Evolutionary conservation across 2,888 invertebrate species (phyloP), one percentile per base, ranked within the genome.

Genomic region (Diploptera punctata): DNA sequence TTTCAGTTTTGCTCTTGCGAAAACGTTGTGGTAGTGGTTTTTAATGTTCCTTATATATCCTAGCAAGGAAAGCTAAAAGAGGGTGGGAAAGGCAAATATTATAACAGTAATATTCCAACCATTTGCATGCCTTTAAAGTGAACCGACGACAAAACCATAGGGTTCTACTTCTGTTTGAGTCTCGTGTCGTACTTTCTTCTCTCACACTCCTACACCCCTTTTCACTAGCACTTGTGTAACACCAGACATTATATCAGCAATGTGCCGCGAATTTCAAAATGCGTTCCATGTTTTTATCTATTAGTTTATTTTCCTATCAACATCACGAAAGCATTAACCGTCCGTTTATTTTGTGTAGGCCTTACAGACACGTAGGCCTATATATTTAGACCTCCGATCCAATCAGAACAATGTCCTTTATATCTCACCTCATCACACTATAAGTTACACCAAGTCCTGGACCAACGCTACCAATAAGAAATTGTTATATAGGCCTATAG

Each of bases 51-150:
- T 13, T 65, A 65, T 47, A 65, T 65, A 44, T 65, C 65, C 26
- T 47, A n/a, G 7, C 19, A 19, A 47, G 29, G 65, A 3, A 26
- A 26, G 65, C 24, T 43, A 7, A 65, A 65, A 47, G 44, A 13
- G 44, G 47, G 13, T 18, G n/a, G 47, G n/a, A 24, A 57, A 47
- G 68, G 31, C 62, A 72, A 71, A 52, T 44, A 54, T 29, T 52
- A 67, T 67, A 52, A 60, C 69, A 68, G 61, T 65, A 71, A 74
- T 74, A 74, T 74, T 72, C 74, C 72, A 44, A 68, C 60, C 69
- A 74, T 74, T 74, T 74, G 74, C 74, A 74, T 74, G 74, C 70
- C 72, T 74, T 74, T 72, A 72, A 68, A 54, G 52, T 57, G 21
- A 57, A 38, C 65, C 70, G 57, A 70, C 74, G 74, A 74, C 73